Conservation (phyloP, 2,888 invertebrate species). For the Nebria salina region DNA sequence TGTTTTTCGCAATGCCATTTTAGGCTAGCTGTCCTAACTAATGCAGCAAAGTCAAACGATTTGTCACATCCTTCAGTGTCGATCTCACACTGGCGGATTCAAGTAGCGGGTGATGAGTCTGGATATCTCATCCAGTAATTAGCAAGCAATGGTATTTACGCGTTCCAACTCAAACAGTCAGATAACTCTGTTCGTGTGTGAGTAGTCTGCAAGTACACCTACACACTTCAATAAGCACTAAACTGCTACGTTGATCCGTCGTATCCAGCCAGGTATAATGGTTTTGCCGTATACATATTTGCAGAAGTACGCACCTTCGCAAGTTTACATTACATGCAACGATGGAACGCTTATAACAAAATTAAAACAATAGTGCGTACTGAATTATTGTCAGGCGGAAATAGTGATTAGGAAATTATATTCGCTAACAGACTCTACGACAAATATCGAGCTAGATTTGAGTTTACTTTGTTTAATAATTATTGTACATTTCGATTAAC, state of each 20-base stretch:
- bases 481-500: too few species aligned
- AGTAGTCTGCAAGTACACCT: background rate
- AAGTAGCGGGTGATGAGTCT: background rate
- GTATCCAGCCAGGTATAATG: background rate
- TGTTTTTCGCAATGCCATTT: background rate
- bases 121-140: slow-evolving; percentile 31
- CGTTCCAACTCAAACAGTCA: background rate
- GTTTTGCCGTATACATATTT: background rate
- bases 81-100: slow-evolving; percentile 5
- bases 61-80: slow-evolving; percentile 32
- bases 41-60: slow-evolving; percentile 33
- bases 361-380: background rate
- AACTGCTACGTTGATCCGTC: background rate
- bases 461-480: too few species aligned
- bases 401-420: too few species aligned
- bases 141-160: slow-evolving; percentile 10
- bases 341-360: background rate
- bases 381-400: too few species aligned
- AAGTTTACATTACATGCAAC: background rate
- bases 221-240: background rate
- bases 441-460: too few species aligned
- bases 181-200: background rate
- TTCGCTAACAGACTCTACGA: too few species aligned
- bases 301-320: background rate
- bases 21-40: background rate